These are phyloP conservation scores for Brotula barbata DNA, from an alignment of 2,797 vertebrate species.

Conservation along the genomic window DNA sequence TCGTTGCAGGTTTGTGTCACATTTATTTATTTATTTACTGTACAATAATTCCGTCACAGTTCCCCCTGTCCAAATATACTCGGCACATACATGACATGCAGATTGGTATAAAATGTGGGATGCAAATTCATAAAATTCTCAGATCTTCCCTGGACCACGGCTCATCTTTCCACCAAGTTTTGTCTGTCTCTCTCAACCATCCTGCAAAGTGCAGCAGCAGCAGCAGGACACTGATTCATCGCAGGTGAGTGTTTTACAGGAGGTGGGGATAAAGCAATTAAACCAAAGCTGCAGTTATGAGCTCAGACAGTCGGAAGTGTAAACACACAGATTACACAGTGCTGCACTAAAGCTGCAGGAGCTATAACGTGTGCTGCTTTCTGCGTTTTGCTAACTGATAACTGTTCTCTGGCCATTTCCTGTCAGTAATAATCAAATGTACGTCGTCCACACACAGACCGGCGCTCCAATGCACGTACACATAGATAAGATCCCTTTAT, in stretches of 20 bases:
- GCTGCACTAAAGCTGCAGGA: neutral
- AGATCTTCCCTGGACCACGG: too few relatives aligned
- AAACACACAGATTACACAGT: constrained; percentile 30
- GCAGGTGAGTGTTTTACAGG: constrained; percentile 53
- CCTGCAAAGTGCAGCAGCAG: too few relatives aligned
- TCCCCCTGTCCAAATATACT: too few relatives aligned
- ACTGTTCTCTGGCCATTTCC: constrained; percentile 29
- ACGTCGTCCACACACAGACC: neutral
- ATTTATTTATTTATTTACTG: too few relatives aligned
- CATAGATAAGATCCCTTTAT: constrained; percentile 35
- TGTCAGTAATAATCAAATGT: constrained; percentile 34
- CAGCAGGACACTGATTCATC: constrained; percentile 36
- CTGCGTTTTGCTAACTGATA: constrained; percentile 24
- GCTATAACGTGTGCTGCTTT: constrained; percentile 24
- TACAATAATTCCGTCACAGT: too few relatives aligned
- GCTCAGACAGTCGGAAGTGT: constrained; percentile 5
- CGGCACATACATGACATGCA: too few relatives aligned
- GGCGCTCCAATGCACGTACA: constrained; percentile 17
- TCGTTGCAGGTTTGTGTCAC: too few relatives aligned
- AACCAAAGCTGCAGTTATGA: constrained; percentile 23
- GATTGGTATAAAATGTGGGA: too few relatives aligned
- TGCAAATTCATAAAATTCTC: too few relatives aligned
- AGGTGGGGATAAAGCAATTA: constrained; percentile 31
- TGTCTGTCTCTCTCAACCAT: too few relatives aligned
- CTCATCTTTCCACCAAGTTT: too few relatives aligned